Conservation (phyloP, 2,113 vertebrate genomes). For the Progne subis region DNA sequence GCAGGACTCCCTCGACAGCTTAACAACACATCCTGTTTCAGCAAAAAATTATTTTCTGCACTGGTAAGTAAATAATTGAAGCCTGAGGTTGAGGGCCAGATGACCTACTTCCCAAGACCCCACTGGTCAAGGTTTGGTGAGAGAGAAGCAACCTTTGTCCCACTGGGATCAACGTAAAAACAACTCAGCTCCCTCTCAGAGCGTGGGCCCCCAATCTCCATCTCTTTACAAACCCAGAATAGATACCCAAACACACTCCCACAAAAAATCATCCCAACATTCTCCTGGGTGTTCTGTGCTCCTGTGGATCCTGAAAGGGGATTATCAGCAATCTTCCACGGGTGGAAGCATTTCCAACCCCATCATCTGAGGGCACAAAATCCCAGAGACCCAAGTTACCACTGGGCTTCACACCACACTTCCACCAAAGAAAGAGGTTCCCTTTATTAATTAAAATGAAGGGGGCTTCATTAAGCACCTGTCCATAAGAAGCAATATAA, state of each 20-base stretch:
- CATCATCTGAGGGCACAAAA: not conserved
- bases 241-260: not conserved
- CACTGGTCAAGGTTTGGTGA: not conserved
- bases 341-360: not conserved
- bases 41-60: not conserved
- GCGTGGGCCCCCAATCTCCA: not conserved
- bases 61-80: not conserved
- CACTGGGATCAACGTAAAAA: not conserved
- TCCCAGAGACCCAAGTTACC: not conserved
- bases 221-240: not conserved
- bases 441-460: not conserved
- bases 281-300: not conserved
- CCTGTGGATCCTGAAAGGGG: not conserved
- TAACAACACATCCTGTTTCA: not conserved
- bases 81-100: not conserved
- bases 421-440: not conserved
- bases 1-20: not conserved
- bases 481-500: not conserved
- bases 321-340: not conserved
- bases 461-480: not conserved
- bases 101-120: slow-evolving; percentile 7
- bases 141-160: not conserved
- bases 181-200: not conserved
- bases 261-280: not conserved
- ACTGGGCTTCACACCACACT: not conserved